phyloP scores from a whole-genome alignment of 2,113 vertebrate species.

The Lepidiolamprologus cunningtoni region DNA sequence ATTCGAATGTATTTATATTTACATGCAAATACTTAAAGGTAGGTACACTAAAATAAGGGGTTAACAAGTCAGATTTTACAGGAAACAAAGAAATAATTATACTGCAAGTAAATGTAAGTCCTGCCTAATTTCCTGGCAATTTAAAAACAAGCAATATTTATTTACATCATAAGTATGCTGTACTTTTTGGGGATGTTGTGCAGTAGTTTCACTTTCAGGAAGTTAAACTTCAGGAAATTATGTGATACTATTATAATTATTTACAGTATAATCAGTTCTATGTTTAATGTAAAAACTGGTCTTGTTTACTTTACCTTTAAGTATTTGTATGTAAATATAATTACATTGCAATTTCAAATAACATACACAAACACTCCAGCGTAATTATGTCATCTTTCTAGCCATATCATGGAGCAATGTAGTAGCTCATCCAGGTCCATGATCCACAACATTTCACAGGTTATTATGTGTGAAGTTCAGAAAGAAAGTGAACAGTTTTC shows the following conservation, averaged over 20 bases:
- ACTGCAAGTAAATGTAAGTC: not conserved
- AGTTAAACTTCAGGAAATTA: not conserved
- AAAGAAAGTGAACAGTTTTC: not conserved
- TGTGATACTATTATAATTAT: not conserved
- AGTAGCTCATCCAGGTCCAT: not conserved
- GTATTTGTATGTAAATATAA: not conserved
- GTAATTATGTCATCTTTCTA: not conserved
- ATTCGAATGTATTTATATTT: not conserved
- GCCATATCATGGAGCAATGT: not conserved
- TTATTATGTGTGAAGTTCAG: not conserved
- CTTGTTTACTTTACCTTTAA: not conserved
- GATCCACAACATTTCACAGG: not conserved
- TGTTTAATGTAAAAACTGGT: not conserved
- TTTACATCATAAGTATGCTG: not conserved
- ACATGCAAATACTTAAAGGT: not conserved
- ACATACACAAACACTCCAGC: not conserved
- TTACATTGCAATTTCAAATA: not conserved
- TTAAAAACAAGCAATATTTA: not conserved
- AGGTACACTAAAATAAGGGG: not conserved
- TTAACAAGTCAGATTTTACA: not conserved
- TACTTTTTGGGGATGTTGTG: not conserved
- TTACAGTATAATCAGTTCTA: not conserved
- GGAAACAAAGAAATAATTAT: not conserved
- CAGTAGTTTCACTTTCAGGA: not conserved
- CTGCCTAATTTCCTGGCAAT: not conserved